phyloP scores from a whole-genome alignment of 2,888 invertebrate species.

The Nasonovia ribisnigri region DNA sequence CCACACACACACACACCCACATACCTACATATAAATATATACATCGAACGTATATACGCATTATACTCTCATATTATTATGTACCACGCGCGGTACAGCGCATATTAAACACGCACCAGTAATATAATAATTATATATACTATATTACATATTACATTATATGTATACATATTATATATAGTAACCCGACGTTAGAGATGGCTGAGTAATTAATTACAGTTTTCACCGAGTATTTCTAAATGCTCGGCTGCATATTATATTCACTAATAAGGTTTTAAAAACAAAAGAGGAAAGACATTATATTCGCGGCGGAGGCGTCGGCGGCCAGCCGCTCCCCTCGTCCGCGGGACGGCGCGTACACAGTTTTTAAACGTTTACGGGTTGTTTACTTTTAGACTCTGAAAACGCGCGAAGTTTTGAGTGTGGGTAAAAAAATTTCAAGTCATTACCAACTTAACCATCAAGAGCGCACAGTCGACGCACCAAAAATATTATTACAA shows the following conservation, averaged over 20 bases:
- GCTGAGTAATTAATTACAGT: conserved; percentile 28
- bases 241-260: neutral
- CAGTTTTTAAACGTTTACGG: neutral
- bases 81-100: neutral
- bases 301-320: neutral
- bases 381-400: neutral
- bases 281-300: conserved; percentile 13
- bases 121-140: conserved; percentile 28
- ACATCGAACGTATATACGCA: neutral
- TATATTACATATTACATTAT: neutral
- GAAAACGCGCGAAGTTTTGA: neutral
- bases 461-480: neutral
- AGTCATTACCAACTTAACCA: neutral
- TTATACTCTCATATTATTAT: neutral
- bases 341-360: neutral
- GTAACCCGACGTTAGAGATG: neutral
- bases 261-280: conserved; percentile 39
- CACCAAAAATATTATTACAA: neutral
- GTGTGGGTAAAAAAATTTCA: neutral
- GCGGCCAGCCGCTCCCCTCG: neutral
- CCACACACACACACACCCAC: no score
- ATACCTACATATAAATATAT: neutral
- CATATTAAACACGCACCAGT: neutral
- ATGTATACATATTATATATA: neutral
- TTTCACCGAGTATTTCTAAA: conserved; percentile 6